A percentile compares a stretch with the other conserved stretches of the same genome.
These are phyloP conservation scores for Pomacea maculata DNA, from an alignment of 1,140 invertebrate species.

Conservation along the genomic window DNA sequence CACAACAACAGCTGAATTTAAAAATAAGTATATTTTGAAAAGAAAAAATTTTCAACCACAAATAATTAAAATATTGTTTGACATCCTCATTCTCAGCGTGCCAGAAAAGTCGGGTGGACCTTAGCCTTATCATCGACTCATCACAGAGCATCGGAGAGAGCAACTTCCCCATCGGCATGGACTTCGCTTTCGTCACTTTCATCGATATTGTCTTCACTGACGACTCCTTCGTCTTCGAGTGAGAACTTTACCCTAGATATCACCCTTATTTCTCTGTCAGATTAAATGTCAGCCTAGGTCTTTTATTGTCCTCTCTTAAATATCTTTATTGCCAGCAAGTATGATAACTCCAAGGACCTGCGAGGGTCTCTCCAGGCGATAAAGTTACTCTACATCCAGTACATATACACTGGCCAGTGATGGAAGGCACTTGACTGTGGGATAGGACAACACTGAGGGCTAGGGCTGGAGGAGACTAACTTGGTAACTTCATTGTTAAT, in stretches of 20 bases:
- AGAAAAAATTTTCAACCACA: too few species aligned
- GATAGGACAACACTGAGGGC: too few species aligned
- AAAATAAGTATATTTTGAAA: too few species aligned
- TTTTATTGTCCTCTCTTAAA: not conserved
- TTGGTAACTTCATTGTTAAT: too few species aligned
- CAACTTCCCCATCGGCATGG: conserved; percentile 27
- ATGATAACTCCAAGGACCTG: conserved; percentile 22
- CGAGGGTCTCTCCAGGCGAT: conserved; percentile 10
- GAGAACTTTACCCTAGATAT: not conserved
- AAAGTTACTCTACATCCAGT: conserved; percentile 7
- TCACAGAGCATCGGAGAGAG: conserved; percentile 23
- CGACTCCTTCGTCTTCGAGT: conserved; percentile 24
- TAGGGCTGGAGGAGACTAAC: too few species aligned
- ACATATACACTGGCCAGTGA: conserved; percentile 1
- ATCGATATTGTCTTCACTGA: conserved; percentile 14
- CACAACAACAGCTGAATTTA: too few species aligned
- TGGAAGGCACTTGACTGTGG: too few species aligned
- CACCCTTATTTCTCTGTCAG: not conserved
- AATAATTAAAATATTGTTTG: too few species aligned
- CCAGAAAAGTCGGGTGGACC: conserved; percentile 21
- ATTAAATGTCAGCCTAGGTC: not conserved
- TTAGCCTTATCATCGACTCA: conserved; percentile 33
- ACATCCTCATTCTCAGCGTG: conserved; percentile 12
- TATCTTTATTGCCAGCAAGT: conserved; percentile 1
- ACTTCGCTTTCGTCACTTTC: conserved; percentile 31